A percentile compares a stretch with the other conserved stretches of the same genome.
These are phyloP conservation scores for Furnarius figulus DNA, from an alignment of 2,113 vertebrate species.

Conservation along the genomic window DNA sequence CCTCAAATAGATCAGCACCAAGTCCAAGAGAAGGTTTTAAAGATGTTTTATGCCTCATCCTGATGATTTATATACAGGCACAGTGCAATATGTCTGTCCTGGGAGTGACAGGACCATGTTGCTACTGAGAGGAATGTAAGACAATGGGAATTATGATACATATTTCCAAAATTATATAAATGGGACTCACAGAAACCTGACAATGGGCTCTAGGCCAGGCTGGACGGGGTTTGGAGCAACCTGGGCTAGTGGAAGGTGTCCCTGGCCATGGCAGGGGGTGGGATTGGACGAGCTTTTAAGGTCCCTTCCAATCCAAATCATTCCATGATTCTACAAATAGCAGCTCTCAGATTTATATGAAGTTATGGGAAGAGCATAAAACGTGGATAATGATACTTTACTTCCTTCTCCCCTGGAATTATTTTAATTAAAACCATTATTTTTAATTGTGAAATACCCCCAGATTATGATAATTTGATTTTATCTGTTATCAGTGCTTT, in stretches of 20 bases:
- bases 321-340: not conserved
- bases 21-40: not conserved
- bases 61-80: not conserved
- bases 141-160: not conserved
- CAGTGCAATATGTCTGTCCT: fast-evolving
- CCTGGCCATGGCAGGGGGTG: not conserved
- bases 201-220: not conserved
- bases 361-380: not conserved
- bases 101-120: not conserved
- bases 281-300: not conserved
- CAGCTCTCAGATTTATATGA: not conserved
- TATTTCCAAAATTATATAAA: not conserved
- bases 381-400: not conserved
- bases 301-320: not conserved
- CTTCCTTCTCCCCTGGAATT: constrained; percentile 2
- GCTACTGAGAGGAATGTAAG: not conserved
- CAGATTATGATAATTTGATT: not conserved
- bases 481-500: constrained; percentile 26
- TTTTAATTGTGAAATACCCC: constrained; percentile 39
- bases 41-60: not conserved
- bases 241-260: not conserved
- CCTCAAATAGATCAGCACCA: not conserved
- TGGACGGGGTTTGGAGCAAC: not conserved
- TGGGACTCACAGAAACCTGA: not conserved
- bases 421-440: constrained; percentile 42